These are phyloP conservation scores for Manduca sexta DNA, from an alignment of 1,140 invertebrate genomes.

Conservation along the genomic window DNA sequence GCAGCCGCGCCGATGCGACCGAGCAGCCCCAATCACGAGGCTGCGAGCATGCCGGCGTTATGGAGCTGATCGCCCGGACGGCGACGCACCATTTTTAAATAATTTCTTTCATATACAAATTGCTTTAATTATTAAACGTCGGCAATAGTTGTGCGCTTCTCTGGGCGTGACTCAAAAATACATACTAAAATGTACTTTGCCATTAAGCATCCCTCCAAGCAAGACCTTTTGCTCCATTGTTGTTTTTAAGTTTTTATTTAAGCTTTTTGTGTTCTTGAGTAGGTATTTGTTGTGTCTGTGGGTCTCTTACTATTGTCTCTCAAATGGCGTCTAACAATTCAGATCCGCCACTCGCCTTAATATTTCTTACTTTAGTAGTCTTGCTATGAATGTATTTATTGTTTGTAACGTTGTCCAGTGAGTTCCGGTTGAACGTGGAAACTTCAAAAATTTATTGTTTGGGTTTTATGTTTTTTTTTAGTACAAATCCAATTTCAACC, in stretches of 20 bases:
- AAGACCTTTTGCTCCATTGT: constrained; percentile 54
- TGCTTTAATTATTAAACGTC: constrained; percentile 12
- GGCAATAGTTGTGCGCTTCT: constrained; percentile 39
- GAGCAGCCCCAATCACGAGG: constrained; percentile 62
- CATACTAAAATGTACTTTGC: constrained; percentile 50
- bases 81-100: constrained; percentile 28
- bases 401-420: constrained; percentile 47
- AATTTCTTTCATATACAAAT: not conserved
- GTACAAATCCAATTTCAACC: too few species aligned
- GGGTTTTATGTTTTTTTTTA: not conserved
- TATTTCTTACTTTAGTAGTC: constrained; percentile 56
- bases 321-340: constrained; percentile 39
- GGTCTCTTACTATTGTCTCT: constrained; percentile 54
- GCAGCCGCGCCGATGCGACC: constrained; percentile 45
- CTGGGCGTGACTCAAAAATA: constrained; percentile 46
- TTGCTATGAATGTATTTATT: constrained; percentile 62
- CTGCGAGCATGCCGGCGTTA: constrained; percentile 61
- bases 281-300: constrained; percentile 61
- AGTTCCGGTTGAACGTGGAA: constrained; percentile 41
- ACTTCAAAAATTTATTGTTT: constrained; percentile 20
- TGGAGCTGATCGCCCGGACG: constrained; percentile 50
- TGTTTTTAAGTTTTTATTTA: constrained; percentile 53
- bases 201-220: constrained; percentile 53
- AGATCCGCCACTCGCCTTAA: constrained; percentile 35
- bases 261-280: constrained; percentile 64